Conservation (phyloP, 2,888 invertebrate species). For the Emesis castigata region DNA sequence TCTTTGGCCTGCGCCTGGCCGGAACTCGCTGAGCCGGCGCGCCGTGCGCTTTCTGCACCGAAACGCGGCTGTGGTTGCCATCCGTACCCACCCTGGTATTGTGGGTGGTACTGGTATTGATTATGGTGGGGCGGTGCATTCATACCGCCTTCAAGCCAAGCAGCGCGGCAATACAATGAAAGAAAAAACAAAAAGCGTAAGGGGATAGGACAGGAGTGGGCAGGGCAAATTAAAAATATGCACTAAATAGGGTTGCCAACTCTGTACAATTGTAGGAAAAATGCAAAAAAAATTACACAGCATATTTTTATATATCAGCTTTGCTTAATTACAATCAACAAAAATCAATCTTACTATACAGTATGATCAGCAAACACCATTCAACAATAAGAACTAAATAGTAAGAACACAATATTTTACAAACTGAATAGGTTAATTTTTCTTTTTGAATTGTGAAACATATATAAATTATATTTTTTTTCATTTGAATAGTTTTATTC, state of each 20-base stretch:
- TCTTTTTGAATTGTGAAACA: too few species aligned
- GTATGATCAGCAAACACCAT: background rate
- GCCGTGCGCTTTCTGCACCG: conserved; percentile 85
- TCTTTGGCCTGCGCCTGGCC: conserved; percentile 81
- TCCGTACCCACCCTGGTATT: conserved; percentile 82
- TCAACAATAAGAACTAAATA: background rate
- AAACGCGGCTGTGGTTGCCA: conserved; percentile 83
- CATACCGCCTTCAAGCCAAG: conserved; percentile 89
- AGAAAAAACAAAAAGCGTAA: conserved; percentile 87
- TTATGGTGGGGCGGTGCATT: conserved; percentile 88
- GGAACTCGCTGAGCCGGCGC: conserved; percentile 73
- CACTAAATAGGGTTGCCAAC: conserved; percentile 70
- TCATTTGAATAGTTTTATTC: background rate
- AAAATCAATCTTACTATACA: background rate
- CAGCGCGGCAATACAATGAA: conserved; percentile 88
- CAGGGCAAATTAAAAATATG: conserved; percentile 80
- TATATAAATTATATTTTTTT: too few species aligned
- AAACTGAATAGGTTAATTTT: background rate
- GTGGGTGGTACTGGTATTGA: conserved; percentile 87
- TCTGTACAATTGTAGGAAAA: background rate
- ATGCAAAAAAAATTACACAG: conserved; percentile 8
- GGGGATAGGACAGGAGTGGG: conserved; percentile 80
- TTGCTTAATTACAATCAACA: background rate
- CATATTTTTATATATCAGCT: background rate
- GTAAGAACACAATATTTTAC: background rate